Base-by-base conservation (phyloP, 2,888 invertebrate genomes). In the Chymomyza procnemis region DNA sequence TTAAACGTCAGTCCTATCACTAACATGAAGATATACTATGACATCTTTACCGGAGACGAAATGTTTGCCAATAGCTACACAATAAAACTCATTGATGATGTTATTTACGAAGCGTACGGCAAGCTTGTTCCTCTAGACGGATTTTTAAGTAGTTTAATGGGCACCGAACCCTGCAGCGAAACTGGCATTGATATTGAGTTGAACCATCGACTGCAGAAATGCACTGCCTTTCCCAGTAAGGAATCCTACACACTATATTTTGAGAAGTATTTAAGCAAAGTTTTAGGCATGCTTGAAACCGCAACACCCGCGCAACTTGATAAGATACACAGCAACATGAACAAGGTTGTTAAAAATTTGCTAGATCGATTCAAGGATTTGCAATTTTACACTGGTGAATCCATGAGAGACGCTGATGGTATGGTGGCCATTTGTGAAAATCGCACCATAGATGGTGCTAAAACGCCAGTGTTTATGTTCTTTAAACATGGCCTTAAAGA, bases 201-300 rank as follows among this genome's bases (percentile, higher is more conserved):
- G 22, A 22, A 22, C 22, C 22, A 22, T 3, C 22, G 22, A 2
- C 22, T 22, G 22, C 22, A 22, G 22, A 22, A 22, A 4, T 3
- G 22, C 22, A 3, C 22, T 22, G 22, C 22, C 22, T 3, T 22
- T 4, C 22, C 22, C 22, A 22, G 22, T 22, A 98, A 99, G 92
- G 97, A 97, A 92, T 94, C 95, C 47, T 99, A 96, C 92, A 97
- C 97, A 76, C 91, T 94, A 78, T 98, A 98, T 92, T 94, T 98
- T 82, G 99, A 98, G 92, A 97, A 97, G 89, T 98, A 97, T 92
- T 97, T 98, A 96, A 98, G 98, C 92, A 96, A 96, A 95, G 93
- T 97, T 90, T 95, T 96, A 85, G 94, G 94, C 73, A 95, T 95
- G 92, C 93, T 97, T 85, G 94, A 96, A 92, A 95, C 96, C 90